Percentiles rank a stretch among this genome's conserved stretches.
Conservation (phyloP, 2,888 invertebrate genomes). For the Timandra comae region DNA sequence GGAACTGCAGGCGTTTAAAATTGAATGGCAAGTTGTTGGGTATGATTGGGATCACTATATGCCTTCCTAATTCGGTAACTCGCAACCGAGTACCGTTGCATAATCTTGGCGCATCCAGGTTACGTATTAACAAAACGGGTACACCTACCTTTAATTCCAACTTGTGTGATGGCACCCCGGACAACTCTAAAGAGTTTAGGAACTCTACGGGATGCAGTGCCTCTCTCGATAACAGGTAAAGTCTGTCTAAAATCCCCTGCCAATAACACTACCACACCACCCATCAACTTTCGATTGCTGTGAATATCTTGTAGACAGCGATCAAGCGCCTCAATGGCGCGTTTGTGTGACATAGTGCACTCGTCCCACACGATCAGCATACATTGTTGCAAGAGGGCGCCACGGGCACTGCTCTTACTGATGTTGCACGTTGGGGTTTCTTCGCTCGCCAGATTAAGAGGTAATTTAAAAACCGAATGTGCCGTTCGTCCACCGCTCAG, state of each 20-base stretch:
- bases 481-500: slow-evolving; percentile 3
- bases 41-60: background rate
- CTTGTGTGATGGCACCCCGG: slow-evolving; percentile 25
- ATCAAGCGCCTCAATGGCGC: slow-evolving; percentile 11
- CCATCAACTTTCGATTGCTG: slow-evolving; percentile 7
- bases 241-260: slow-evolving; percentile 13
- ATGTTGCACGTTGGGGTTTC: slow-evolving; percentile 6
- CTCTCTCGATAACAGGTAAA: slow-evolving; percentile 14
- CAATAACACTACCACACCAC: slow-evolving; percentile 11
- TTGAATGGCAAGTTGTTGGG: slow-evolving; percentile 3
- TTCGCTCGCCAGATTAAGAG: slow-evolving; percentile 5
- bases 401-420: slow-evolving; percentile 10
- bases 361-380: slow-evolving; percentile 24
- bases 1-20: slow-evolving; percentile 35
- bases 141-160: slow-evolving; percentile 25
- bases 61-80: too few species aligned
- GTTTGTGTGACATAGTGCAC: slow-evolving; percentile 22
- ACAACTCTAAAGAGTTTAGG: slow-evolving; percentile 25
- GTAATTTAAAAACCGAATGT: slow-evolving; percentile 5
- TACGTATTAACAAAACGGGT: slow-evolving; percentile 24
- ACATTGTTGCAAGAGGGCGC: slow-evolving; percentile 18
- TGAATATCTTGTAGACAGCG: slow-evolving; percentile 8
- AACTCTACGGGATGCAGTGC: slow-evolving; percentile 24
- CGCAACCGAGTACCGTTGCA: too few species aligned
- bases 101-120: slow-evolving; percentile 23